These are phyloP conservation scores for Boloria euphrosyne DNA, from an alignment of 2,888 invertebrate genomes.

Conservation along the genomic window DNA sequence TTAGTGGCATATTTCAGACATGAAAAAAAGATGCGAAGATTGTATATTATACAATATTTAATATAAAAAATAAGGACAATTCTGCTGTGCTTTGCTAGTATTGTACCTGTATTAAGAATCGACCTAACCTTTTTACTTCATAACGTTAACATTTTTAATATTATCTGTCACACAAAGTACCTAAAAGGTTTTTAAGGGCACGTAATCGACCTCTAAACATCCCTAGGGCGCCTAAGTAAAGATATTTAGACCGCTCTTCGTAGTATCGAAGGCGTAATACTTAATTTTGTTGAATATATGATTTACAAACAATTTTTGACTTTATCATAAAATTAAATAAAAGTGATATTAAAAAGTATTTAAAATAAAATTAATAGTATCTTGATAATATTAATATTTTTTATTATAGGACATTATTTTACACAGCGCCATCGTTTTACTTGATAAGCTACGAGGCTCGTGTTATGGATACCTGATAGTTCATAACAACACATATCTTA, in stretches of 20 bases:
- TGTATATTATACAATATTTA: no score
- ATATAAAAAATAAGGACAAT: no score
- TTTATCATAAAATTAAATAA: conserved; percentile 10
- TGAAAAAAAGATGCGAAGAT: no score
- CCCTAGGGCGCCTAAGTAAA: conserved; percentile 13
- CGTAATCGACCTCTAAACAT: conserved; percentile 10
- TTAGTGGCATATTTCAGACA: no score
- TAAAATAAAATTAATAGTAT: neutral
- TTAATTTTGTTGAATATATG: conserved; percentile 17
- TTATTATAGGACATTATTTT: no score
- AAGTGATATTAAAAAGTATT: neutral
- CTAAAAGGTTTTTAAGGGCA: conserved; percentile 20
- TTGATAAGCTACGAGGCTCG: no score
- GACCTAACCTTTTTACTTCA: conserved; percentile 7
- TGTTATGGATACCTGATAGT: no score
- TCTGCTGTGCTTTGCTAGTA: no score
- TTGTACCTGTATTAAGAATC: neutral
- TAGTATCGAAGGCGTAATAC: neutral
- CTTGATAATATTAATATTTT: no score
- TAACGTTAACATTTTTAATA: conserved; percentile 22
- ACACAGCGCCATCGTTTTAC: no score
- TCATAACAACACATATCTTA: no score
- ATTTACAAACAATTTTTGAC: conserved; percentile 13
- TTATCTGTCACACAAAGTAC: conserved; percentile 11
- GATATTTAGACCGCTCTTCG: conserved; percentile 18